phyloP scores from a whole-genome alignment of 2,888 invertebrate species.

The Hofmannophila pseudospretella region DNA sequence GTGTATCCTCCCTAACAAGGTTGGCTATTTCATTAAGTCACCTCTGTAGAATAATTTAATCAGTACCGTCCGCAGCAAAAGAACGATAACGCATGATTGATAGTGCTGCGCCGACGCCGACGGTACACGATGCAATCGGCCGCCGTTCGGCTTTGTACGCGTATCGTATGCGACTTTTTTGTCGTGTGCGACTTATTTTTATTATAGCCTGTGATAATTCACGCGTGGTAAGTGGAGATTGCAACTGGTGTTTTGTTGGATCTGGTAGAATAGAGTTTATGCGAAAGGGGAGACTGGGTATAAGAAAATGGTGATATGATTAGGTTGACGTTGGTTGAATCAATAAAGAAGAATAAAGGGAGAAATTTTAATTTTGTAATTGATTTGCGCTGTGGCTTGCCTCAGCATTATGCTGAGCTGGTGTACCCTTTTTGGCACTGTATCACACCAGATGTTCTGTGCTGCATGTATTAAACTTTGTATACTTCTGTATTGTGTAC shows the following conservation, averaged over 20 bases:
- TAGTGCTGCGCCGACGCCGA: slow-evolving; percentile 43
- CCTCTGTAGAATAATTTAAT: slow-evolving; percentile 70
- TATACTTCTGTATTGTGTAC: too few species aligned
- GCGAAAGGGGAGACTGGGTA: too few species aligned
- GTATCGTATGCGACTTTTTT: slow-evolving; percentile 18
- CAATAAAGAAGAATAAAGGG: too few species aligned
- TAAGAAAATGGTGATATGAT: too few species aligned
- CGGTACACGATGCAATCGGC: slow-evolving; percentile 42
- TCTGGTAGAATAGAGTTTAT: too few species aligned
- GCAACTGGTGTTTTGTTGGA: not conserved
- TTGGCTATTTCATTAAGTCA: slow-evolving; percentile 65
- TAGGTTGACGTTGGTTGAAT: too few species aligned
- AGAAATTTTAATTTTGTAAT: too few species aligned
- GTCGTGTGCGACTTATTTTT: slow-evolving; percentile 11
- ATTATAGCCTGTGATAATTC: slow-evolving; percentile 11
- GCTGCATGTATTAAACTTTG: too few species aligned
- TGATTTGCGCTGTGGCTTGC: too few species aligned
- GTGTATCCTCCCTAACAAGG: slow-evolving; percentile 32
- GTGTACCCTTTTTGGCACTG: too few species aligned
- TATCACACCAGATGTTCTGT: too few species aligned
- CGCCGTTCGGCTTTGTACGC: slow-evolving; percentile 11
- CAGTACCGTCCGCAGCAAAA: slow-evolving; percentile 66
- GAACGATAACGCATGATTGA: slow-evolving; percentile 73
- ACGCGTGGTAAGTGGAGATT: slow-evolving; percentile 2
- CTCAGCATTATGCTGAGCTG: too few species aligned